Evolutionary conservation across 2,797 vertebrate species (phyloP).

Genomic region (Sparus aurata): DNA sequence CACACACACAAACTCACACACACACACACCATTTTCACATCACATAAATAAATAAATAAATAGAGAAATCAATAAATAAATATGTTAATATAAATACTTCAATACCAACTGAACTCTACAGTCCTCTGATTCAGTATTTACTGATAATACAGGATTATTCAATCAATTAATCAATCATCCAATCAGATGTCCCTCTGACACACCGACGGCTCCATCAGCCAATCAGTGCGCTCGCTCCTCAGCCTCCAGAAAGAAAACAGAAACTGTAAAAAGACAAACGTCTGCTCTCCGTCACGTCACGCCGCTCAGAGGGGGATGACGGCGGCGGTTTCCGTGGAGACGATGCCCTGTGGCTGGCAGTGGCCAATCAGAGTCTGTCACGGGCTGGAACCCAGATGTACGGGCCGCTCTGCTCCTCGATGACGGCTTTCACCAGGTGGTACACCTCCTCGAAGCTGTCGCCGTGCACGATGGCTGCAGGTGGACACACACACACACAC

Average conservation of each 20-base stretch:
- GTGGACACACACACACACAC: conserved; percentile 41
- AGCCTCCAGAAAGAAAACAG: conserved; percentile 24
- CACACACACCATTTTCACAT: conserved; percentile 45
- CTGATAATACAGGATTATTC: conserved; percentile 47
- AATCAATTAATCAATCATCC: neutral
- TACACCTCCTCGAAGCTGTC: conserved; percentile 94
- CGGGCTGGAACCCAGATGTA: conserved; percentile 93
- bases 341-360: neutral
- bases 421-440: conserved; percentile 90
- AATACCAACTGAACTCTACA: conserved; percentile 58
- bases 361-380: conserved; percentile 79
- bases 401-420: conserved; percentile 92
- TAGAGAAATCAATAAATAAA: conserved; percentile 65
- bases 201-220: conserved; percentile 24
- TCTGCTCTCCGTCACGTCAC: conserved; percentile 8
- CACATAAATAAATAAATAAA: conserved; percentile 61
- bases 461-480: conserved; percentile 89
- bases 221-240: neutral
- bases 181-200: neutral
- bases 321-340: conserved; percentile 20
- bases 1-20: conserved; percentile 3
- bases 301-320: neutral
- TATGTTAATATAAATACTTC: conserved; percentile 66
- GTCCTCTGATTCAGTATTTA: conserved; percentile 45
- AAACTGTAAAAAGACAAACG: conserved; percentile 24